A percentile compares a stretch with the other conserved stretches of the same genome.
phyloP scores from a whole-genome alignment of 2,888 invertebrate species.

The Yponomeuta cagnagella region DNA sequence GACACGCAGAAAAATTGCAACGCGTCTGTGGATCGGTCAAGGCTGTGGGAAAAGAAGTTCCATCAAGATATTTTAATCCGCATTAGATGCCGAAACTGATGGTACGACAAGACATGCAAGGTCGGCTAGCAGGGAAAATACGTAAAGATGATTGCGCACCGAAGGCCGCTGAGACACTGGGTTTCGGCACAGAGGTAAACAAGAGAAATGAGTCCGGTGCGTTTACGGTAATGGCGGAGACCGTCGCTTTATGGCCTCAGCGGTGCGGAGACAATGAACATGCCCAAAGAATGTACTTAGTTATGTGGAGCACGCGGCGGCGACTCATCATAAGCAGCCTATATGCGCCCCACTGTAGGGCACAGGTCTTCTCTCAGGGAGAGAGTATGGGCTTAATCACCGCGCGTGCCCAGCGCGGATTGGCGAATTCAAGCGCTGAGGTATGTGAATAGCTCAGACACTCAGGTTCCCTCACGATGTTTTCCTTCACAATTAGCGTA shows the following conservation, averaged over 20 bases:
- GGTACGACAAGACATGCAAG: background rate
- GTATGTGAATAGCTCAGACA: no score
- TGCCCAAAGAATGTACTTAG: background rate
- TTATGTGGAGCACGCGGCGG: background rate
- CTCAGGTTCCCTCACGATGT: no score
- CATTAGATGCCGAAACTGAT: background rate
- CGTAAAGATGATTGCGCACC: background rate
- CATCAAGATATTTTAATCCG: background rate
- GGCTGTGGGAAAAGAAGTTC: background rate
- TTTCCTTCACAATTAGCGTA: no score
- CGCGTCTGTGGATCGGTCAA: no score
- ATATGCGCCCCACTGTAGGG: no score
- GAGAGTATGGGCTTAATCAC: no score
- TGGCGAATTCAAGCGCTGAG: no score
- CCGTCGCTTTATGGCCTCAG: background rate
- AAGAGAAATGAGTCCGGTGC: background rate
- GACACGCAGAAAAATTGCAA: no score
- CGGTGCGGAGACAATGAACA: background rate
- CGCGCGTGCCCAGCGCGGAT: no score
- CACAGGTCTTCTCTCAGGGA: no score
- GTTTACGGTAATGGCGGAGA: background rate
- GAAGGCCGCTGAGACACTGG: background rate
- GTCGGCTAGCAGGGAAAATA: background rate
- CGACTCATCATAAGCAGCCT: background rate
- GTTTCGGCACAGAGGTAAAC: background rate